Evolutionary conservation across 2,113 vertebrate species (phyloP).

Genomic region (Bubo scandiacus): DNA sequence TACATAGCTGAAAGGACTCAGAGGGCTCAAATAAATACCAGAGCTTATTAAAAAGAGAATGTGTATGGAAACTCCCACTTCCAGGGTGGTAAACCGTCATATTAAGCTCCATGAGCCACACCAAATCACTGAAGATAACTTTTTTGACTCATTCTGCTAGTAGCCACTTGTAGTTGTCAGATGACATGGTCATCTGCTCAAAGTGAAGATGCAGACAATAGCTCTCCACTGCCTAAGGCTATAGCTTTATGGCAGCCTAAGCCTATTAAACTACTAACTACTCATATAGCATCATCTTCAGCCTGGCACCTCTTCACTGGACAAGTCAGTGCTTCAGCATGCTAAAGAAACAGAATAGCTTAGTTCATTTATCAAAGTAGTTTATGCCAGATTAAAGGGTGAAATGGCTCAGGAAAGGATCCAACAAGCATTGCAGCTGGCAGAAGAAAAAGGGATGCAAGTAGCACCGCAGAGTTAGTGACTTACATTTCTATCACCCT

Average conservation of each 20-base stretch:
- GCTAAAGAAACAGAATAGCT: background rate
- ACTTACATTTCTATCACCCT: background rate
- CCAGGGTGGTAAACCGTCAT: rapidly evolving
- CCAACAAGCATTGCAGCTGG: background rate
- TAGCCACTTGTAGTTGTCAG: background rate
- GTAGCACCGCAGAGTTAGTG: background rate
- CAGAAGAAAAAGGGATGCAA: background rate
- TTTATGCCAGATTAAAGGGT: background rate
- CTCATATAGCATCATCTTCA: background rate
- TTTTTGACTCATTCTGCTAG: background rate
- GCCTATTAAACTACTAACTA: background rate
- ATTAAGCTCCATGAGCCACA: background rate
- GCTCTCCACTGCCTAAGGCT: background rate
- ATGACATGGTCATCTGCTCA: background rate
- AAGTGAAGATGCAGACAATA: background rate
- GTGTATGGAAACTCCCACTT: background rate
- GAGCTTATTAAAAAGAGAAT: background rate
- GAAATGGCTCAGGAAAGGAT: background rate
- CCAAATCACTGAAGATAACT: background rate
- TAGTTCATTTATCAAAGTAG: background rate
- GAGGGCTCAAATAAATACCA: background rate
- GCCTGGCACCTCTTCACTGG: background rate
- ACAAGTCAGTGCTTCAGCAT: background rate
- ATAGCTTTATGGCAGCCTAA: background rate
- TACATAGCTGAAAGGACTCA: background rate